Base-by-base conservation (phyloP, 2,888 invertebrate genomes). In the Athalia cordata region DNA sequence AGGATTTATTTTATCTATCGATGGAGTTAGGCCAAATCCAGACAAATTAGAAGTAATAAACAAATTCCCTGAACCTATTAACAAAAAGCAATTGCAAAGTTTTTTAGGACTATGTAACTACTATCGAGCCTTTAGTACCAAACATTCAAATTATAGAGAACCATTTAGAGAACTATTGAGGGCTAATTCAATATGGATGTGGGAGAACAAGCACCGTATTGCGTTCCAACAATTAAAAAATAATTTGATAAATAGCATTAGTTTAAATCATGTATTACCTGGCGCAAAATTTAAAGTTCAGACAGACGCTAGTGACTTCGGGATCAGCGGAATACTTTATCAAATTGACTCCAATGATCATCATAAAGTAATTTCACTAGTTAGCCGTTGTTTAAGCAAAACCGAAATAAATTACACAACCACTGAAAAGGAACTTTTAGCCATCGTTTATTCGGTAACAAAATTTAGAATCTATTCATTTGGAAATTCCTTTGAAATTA, bases 361-460 rank as follows among this genome's bases (percentile, higher is more conserved):
- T 3, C 65, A 45, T 4, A 45, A 67, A 45, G 78, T 84, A 1
- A 78, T 84, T 29, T 81, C 81, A 0, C 81, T 84, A 62, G 80
- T 80, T 15, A 85, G 85, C 67, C 79, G 82, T 50, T 78, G 80
- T 11, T 81, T 80, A 47, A 29, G 7, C 0, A 79, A 68, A 52
- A 61, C 81, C 6, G 81, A 85, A 74, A 13, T 66, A 3, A 80
- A 65, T n/a, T 85, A 83, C 81, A 83, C 81, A 0, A 81, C 81
- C 3, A 79, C 83, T 0, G 85, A 86, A 77, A 84, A 84, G 59
- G 84, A 86, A 57, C 78, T 83, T 3, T 80, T 80, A 6, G 84
- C 84, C 0, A 79, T 85, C 3, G 70, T 86, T 0, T 83, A 70
- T 72, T 68, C 81, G 9, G 55, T 86, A 11, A 79, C 57, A 47